Evolutionary conservation across 2,888 invertebrate species (phyloP).

Genomic region (Amblyjoppa fuscipennis): DNA sequence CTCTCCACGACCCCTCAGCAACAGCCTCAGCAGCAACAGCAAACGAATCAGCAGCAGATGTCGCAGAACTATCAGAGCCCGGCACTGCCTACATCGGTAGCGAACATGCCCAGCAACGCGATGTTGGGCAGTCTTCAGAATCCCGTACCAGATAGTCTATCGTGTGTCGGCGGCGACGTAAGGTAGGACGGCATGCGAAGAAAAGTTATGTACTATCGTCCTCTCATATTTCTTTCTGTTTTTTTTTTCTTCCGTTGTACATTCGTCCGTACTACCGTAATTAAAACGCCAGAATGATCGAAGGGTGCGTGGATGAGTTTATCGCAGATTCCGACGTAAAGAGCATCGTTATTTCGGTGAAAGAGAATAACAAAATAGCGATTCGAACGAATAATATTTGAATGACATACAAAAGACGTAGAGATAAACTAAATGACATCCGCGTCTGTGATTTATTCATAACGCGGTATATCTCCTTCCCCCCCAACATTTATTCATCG

Average conservation of each 20-base stretch:
- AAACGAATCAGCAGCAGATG: conserved; percentile 80
- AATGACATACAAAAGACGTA: background rate
- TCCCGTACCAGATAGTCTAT: conserved; percentile 85
- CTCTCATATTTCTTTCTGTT: conserved; percentile 36
- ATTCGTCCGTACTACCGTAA: conserved; percentile 9
- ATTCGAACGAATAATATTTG: background rate
- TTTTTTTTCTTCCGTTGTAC: conserved; percentile 24
- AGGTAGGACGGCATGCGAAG: conserved; percentile 84
- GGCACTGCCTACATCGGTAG: conserved; percentile 78
- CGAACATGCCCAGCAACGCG: conserved; percentile 78
- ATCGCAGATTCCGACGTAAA: conserved; percentile 30
- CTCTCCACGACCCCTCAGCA: conserved; percentile 79
- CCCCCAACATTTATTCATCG: conserved; percentile 28
- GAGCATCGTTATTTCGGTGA: background rate
- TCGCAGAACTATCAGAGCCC: conserved; percentile 83
- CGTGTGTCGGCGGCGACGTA: conserved; percentile 88
- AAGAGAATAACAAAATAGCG: background rate
- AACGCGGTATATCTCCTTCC: conserved; percentile 3
- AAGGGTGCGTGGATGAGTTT: conserved; percentile 30
- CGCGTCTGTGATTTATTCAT: conserved; percentile 29
- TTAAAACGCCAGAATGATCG: conserved; percentile 19
- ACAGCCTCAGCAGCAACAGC: conserved; percentile 74
- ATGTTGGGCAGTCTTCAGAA: conserved; percentile 82
- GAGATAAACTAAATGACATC: background rate
- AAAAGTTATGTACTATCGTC: conserved; percentile 52